A percentile compares a stretch with the other conserved stretches of the same genome.
Conservation (phyloP, 2,797 vertebrate species). For the Cossypha polioptera region DNA sequence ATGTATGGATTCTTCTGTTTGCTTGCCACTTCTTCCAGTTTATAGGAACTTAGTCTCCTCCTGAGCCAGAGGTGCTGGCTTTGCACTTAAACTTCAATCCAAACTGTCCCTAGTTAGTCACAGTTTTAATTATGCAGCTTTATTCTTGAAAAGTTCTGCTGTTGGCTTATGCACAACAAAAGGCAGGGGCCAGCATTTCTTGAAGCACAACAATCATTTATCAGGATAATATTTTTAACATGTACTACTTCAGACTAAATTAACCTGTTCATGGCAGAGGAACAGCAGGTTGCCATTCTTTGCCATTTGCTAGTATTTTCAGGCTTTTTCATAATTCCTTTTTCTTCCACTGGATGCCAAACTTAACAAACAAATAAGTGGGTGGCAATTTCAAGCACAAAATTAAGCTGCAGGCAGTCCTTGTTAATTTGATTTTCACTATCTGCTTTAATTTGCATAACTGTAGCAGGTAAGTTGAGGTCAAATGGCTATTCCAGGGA, state of each 20-base stretch:
- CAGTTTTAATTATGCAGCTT: neutral
- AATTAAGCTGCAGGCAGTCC: neutral
- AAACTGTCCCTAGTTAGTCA: neutral
- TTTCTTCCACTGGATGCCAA: neutral
- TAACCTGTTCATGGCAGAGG: neutral
- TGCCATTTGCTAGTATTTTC: conserved; percentile 11
- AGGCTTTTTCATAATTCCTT: neutral
- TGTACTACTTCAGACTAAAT: neutral
- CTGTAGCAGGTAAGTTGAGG: neutral
- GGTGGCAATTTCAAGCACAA: conserved; percentile 14
- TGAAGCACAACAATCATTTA: neutral
- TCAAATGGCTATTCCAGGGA: neutral
- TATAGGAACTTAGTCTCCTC: neutral
- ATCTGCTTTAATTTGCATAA: conserved; percentile 1
- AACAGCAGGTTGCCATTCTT: conserved; percentile 27
- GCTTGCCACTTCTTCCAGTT: neutral
- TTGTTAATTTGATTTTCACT: conserved; percentile 49
- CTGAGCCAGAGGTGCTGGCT: neutral
- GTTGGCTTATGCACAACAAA: neutral
- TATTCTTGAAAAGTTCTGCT: neutral
- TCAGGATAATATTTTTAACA: neutral
- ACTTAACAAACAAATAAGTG: conserved; percentile 50
- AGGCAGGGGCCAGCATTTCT: neutral
- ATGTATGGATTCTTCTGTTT: neutral
- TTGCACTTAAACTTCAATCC: neutral